Percentiles rank a stretch among this genome's conserved stretches.
Conservation (phyloP, 2,888 invertebrate species). For the Epirrhoe tristata region DNA sequence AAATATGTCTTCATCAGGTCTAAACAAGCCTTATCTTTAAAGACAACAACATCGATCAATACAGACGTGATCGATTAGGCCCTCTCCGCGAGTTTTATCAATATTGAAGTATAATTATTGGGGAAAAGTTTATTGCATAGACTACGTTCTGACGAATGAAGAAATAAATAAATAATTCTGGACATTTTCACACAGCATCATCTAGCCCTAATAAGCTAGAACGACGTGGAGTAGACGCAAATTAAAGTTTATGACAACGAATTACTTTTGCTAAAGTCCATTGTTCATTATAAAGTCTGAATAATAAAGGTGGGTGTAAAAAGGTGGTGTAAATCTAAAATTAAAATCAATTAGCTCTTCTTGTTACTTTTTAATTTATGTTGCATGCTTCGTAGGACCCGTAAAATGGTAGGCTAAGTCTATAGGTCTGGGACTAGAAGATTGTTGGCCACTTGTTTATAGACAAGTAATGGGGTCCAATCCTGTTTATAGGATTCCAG, state of each 20-base stretch:
- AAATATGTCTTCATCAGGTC: conserved; percentile 1
- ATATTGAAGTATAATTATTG: conserved; percentile 38
- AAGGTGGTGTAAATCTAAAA: too few relatives aligned
- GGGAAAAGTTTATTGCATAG: conserved; percentile 33
- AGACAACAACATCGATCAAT: conserved; percentile 23
- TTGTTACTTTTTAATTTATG: too few relatives aligned
- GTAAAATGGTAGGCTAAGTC: too few relatives aligned
- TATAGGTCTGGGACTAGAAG: too few relatives aligned
- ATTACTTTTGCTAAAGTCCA: neutral
- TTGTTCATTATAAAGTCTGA: neutral
- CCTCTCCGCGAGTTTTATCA: conserved; percentile 35
- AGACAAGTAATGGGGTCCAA: too few relatives aligned
- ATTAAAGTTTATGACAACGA: neutral
- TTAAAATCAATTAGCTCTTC: too few relatives aligned
- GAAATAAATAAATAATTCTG: too few relatives aligned
- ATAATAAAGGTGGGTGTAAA: too few relatives aligned
- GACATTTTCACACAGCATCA: too few relatives aligned
- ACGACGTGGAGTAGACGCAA: neutral
- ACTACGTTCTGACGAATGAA: conserved; percentile 18
- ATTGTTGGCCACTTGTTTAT: too few relatives aligned
- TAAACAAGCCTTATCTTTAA: conserved; percentile 20
- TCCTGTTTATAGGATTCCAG: neutral
- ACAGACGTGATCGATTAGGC: conserved; percentile 50
- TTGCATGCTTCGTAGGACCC: too few relatives aligned
- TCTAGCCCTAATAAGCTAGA: conserved; percentile 7